phyloP scores from a whole-genome alignment of 2,113 vertebrate species.

The Pedionomus torquatus region DNA sequence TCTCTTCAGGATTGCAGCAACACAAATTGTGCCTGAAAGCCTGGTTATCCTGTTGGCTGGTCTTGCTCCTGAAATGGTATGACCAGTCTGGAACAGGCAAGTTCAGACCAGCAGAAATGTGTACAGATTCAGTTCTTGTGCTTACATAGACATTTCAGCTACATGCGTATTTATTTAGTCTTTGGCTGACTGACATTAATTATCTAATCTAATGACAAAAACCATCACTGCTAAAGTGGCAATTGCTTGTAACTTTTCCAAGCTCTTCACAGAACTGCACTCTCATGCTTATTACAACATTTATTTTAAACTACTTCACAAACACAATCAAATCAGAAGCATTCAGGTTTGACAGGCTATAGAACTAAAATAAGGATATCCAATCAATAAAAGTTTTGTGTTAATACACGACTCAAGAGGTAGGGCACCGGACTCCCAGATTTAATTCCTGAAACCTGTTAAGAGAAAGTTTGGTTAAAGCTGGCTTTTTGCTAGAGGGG shows the following conservation, averaged over 20 bases:
- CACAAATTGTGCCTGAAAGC: constrained; percentile 36
- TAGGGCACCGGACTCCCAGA: neutral
- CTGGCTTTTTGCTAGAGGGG: neutral
- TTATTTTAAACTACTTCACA: neutral
- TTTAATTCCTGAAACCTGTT: neutral
- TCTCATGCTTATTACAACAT: neutral
- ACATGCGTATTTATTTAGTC: neutral
- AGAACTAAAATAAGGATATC: neutral
- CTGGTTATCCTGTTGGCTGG: neutral
- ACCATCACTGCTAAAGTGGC: neutral
- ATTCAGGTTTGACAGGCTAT: neutral
- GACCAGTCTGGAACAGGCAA: constrained; percentile 31
- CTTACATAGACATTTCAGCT: constrained; percentile 2
- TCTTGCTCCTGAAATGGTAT: neutral
- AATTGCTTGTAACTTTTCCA: neutral
- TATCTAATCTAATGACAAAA: constrained; percentile 2
- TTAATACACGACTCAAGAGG: neutral
- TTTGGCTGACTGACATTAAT: neutral
- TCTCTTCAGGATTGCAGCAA: constrained; percentile 27
- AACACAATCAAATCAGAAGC: neutral
- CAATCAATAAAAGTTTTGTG: neutral
- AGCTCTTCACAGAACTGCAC: neutral
- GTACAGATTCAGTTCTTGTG: neutral
- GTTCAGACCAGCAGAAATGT: constrained; percentile 36
- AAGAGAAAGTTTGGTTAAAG: neutral